Evolutionary conservation across 2,797 vertebrate genomes (phyloP), one percentile per base, ranked within the genome.

Genomic region (Petrocephalus sullivani): DNA sequence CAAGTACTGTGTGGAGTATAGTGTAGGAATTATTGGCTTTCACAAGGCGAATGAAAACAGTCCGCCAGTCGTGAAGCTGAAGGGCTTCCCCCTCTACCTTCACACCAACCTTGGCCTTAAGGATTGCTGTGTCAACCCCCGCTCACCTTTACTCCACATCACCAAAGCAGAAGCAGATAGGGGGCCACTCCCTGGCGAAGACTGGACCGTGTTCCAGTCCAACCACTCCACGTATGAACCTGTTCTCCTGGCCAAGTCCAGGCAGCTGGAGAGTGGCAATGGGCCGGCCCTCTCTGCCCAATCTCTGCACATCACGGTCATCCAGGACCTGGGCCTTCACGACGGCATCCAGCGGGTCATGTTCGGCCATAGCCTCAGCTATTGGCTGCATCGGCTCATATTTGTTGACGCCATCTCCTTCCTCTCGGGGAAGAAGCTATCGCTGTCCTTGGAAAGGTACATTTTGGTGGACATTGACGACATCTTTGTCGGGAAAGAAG

Each of bases 401-500:
- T 95, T 99, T 87, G 95, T 99, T 89, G 98, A 99, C 4, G 96
- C 98, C 91, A 95, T 99, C 89, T 96, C 97, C 53, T 99, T 97
- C 95, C 94, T 99, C 91, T 97, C 98, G 0, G 97, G 98, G 87
- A 96, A 96, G 91, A 98, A 96, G 91, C 95, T 99, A 87, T 95
- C 93, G 0, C 89, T 98, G 87, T 97, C 98, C 28, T 93, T 99
- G 95, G 97, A 99, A 23, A 95, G 97, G 71, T 97, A 98, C 93
- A 94, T 99, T 90, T 96, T 99, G 89, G 98, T 99, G 90, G 98
- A 99, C 94, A 97, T 99, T 58, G 98, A 99, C 12, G 98, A 99
- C 91, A 99, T 99, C 94, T 99, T 99, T 14, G 98, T 99, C 6
- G 98, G 98, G 57, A 99, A 99, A 90, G 98, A 99, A 90, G 97